Evolutionary conservation across 2,797 vertebrate species (phyloP), one percentile per base, ranked within the genome.

Genomic region (Cetoscarus ocellatus): DNA sequence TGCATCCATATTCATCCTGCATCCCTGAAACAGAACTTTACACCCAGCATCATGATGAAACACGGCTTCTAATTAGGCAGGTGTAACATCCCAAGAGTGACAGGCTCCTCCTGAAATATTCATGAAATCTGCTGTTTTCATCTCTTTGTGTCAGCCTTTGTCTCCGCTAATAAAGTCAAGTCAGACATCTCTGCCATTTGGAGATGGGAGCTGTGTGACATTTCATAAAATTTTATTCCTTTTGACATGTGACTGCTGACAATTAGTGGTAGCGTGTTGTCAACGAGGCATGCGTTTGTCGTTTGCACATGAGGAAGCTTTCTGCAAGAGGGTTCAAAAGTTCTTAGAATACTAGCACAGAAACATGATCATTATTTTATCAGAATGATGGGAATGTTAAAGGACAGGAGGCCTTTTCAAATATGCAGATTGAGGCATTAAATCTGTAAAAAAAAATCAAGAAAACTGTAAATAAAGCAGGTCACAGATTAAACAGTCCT

Each of bases 21-120:
- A 56, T 12, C 59, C 48, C 15, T 49, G 61, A 79, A 53, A 67
- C 61, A 58, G 44, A 10, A 11, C 18, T 69, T 61, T 53, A 65
- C 19, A 67, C 61, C 52, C 14, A 63, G 60, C 72, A 59, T 58
- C 47, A 45, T 47, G 73, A 77, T 65, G 36, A 72, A 79, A 74
- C 47, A 12, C 10, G 49, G 34, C 10, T 67, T 80, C 61, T 80
- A 64, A 80, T 90, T 73, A 77, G 50, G 43, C 51, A 66, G 60
- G 54, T 65, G 48, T 38, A 42, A n/a, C 15, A 2, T 45, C 48
- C 19, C 47, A 47, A 49, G 60, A 67, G 49, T 71, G 78, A 74
- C 79, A 82, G 35, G 42, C 70, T 61, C 40, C 61, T 67, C 40
- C 40, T 76, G 67, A 80, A 84, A 86, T 77, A 81, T 84, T 82